Evolutionary conservation across 2,888 invertebrate species (phyloP).

Genomic region (Gerosis bhagava): DNA sequence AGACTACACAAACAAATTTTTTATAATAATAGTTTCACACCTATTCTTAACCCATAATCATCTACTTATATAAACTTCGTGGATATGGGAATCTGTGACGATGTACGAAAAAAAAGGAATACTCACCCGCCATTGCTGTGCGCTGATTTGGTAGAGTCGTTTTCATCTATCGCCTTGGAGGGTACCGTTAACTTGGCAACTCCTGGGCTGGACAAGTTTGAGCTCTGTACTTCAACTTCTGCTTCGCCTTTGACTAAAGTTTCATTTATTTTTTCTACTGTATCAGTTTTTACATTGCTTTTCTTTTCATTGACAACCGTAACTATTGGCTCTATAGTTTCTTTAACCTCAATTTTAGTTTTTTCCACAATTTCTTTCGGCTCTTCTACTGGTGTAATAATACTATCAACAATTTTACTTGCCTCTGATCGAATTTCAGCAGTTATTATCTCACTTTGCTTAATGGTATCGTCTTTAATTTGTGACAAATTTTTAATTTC

Average conservation of each 20-base stretch:
- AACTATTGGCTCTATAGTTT: slow-evolving; percentile 63
- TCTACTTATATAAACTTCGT: too few relatives aligned
- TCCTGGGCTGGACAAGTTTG: slow-evolving; percentile 72
- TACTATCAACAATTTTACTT: slow-evolving; percentile 69
- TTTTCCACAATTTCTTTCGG: slow-evolving; percentile 51
- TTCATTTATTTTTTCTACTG: slow-evolving; percentile 59
- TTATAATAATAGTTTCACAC: too few relatives aligned
- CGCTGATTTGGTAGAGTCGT: slow-evolving; percentile 60
- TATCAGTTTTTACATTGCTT: slow-evolving; percentile 44
- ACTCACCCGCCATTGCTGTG: slow-evolving; percentile 77
- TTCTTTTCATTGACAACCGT: slow-evolving; percentile 70
- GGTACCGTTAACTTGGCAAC: slow-evolving; percentile 48
- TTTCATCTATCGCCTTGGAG: slow-evolving; percentile 55
- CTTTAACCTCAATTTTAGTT: slow-evolving; percentile 43
- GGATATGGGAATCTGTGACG: too few relatives aligned
- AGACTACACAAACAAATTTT: too few relatives aligned
- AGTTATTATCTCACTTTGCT: slow-evolving; percentile 53
- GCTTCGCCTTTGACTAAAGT: slow-evolving; percentile 81
- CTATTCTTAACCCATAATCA: too few relatives aligned
- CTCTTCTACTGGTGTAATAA: slow-evolving; percentile 73
- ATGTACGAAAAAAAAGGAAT: not conserved
- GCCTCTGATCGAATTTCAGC: slow-evolving; percentile 65
- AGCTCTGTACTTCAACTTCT: slow-evolving; percentile 83
- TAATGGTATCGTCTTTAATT: slow-evolving; percentile 52
- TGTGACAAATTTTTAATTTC: slow-evolving; percentile 49